Conservation (phyloP, 2,113 vertebrate genomes). For the Eupsittula cactorum region DNA sequence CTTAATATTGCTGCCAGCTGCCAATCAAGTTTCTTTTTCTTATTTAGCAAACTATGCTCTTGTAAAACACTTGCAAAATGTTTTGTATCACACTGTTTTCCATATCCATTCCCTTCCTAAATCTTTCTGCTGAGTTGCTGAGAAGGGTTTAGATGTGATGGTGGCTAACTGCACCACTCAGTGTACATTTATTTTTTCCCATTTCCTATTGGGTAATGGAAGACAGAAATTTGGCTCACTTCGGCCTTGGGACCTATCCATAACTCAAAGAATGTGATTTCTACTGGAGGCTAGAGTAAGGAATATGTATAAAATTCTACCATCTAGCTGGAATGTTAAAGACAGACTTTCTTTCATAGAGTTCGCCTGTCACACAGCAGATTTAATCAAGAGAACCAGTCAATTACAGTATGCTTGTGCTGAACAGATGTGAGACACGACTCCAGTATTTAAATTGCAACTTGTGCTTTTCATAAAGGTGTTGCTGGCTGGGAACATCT, state of each 20-base stretch:
- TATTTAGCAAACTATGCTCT: background rate
- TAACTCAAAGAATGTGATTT: conserved; percentile 60
- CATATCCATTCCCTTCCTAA: background rate
- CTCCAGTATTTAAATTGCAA: background rate
- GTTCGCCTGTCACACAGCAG: conserved; percentile 6
- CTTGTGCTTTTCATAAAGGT: background rate
- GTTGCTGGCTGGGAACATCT: background rate
- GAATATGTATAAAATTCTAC: background rate
- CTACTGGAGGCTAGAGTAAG: conserved; percentile 27
- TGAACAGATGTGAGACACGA: background rate
- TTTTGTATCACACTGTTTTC: background rate
- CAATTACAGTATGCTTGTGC: background rate
- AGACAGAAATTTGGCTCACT: conserved; percentile 57
- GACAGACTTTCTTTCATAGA: conserved; percentile 10
- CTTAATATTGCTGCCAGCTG: background rate
- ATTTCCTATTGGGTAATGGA: conserved; percentile 29
- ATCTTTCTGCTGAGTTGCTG: background rate
- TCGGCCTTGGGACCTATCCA: background rate
- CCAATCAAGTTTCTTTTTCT: background rate
- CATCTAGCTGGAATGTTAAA: conserved; percentile 9
- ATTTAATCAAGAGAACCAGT: conserved; percentile 18
- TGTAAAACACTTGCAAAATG: background rate
- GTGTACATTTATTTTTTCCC: background rate
- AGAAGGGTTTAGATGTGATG: background rate
- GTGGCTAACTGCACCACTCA: background rate